Evolutionary conservation across 2,113 vertebrate species (phyloP), one percentile per base, ranked within the genome.

Genomic region (Nanger granti): DNA sequence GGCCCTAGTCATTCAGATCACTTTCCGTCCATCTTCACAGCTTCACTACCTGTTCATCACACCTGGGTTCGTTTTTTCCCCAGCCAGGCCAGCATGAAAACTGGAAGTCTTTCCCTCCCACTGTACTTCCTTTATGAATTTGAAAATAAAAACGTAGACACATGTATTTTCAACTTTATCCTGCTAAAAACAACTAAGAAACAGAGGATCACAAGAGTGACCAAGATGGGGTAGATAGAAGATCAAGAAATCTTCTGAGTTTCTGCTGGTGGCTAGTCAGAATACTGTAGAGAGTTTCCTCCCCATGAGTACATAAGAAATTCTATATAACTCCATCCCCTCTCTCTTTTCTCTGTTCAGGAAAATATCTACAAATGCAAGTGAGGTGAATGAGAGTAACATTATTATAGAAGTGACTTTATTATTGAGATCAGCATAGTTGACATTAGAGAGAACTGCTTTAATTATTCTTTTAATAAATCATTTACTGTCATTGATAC

Each of bases 321-420:
- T 13, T 76, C 82, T 24, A 3, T 69, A 14, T 88, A 85, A 93
- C 54, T 90, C 94, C 34, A 26, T 49, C 13, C 5, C 8, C 12
- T 17, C 22, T 18, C 3, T 76, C 76, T 52, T 59, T 88, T 55
- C 54, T 95, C 79, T 80, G 18, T 44, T 91, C 31, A 73, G 87
- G 69, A 54, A 98, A 95, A 94, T 34, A 91, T 29, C 69, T 55
- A 80, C 80, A 91, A 76, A 69, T 86, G 24, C 41, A 91, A 97
- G 34, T 87, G 60, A 88, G 54, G 54, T 91, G 87, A 87, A 9
- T 87, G 15, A 97, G 13, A 85, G 15, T 57, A 47, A 89, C 49
- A 66, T 49, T 95, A 79, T 64, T 85, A 47, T 34, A 83, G 17
- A 94, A 96, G 87, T 97, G 47, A 92, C 54, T 89, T 86, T 94